phyloP scores from a whole-genome alignment of 1,140 invertebrate genomes.

The Heliconius hewitsoni region DNA sequence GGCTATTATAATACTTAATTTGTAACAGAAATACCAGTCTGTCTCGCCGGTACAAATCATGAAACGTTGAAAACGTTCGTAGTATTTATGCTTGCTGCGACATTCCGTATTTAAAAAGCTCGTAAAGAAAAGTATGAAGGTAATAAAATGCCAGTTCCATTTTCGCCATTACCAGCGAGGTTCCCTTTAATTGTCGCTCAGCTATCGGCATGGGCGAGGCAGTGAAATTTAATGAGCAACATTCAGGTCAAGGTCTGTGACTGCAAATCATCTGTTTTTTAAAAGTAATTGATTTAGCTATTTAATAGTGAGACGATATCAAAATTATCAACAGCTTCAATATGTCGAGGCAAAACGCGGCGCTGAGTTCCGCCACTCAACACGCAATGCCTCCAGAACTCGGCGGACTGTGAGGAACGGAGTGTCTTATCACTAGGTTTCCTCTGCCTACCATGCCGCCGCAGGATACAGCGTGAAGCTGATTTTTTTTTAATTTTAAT shows the following conservation, averaged over 20 bases:
- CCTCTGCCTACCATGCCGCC: no score
- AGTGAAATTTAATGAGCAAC: conserved; percentile 65
- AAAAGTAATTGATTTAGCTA: conserved; percentile 47
- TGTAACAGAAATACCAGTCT: conserved; percentile 17
- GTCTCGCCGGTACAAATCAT: conserved; percentile 25
- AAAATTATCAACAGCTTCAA: background rate
- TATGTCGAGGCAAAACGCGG: no score
- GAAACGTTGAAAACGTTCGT: conserved; percentile 32
- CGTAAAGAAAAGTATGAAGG: conserved; percentile 53
- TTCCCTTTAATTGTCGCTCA: conserved; percentile 60
- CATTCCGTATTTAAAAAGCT: conserved; percentile 40
- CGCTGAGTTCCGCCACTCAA: no score
- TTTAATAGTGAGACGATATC: conserved; percentile 25
- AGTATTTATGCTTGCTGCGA: conserved; percentile 37
- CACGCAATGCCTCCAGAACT: no score
- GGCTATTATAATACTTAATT: background rate
- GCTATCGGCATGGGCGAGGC: conserved; percentile 54
- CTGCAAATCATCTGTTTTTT: conserved; percentile 44
- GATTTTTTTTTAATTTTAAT: no score
- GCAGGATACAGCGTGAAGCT: no score
- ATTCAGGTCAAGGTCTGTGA: conserved; percentile 63
- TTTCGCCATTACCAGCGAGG: conserved; percentile 48
- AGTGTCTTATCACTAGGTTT: no score
- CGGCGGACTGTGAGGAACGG: no score
- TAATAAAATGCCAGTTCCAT: conserved; percentile 56